Evolutionary conservation across 2,797 vertebrate species (phyloP).

Genomic region (Paramormyrops hopkinsi): DNA sequence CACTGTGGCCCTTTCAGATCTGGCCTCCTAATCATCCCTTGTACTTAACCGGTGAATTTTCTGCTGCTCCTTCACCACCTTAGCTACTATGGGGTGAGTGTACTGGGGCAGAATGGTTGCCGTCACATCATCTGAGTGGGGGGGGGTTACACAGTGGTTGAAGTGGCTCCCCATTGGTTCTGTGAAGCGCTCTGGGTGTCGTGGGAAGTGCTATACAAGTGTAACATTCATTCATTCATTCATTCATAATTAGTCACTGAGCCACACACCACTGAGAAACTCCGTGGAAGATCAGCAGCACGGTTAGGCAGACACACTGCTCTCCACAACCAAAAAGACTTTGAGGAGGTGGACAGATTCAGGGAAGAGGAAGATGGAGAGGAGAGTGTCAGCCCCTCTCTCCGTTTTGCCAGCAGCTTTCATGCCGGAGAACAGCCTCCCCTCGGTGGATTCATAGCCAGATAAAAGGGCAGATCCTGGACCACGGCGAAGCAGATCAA

Average conservation of each 20-base stretch:
- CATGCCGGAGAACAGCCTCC: constrained; percentile 23
- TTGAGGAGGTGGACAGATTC: constrained; percentile 39
- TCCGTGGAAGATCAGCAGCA: background rate
- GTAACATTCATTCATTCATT: background rate
- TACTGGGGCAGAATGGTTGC: background rate
- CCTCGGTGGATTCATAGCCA: constrained; percentile 39
- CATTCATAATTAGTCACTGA: background rate
- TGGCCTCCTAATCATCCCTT: background rate
- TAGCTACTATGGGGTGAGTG: background rate
- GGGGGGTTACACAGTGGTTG: background rate
- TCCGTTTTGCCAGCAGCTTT: background rate
- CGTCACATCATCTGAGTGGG: background rate
- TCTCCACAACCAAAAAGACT: background rate
- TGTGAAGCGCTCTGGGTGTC: background rate
- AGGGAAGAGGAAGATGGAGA: background rate
- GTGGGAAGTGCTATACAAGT: background rate
- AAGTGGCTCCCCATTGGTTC: background rate
- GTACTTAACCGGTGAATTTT: background rate
- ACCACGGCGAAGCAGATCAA: constrained; percentile 33
- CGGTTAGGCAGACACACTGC: background rate
- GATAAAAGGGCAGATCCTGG: constrained; percentile 33
- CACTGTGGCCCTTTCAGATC: background rate
- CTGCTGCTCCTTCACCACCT: background rate
- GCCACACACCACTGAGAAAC: background rate
- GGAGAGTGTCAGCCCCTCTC: background rate